Evolutionary conservation across 1,140 invertebrate species (phyloP).

Genomic region (Tigriopus japonicus): DNA sequence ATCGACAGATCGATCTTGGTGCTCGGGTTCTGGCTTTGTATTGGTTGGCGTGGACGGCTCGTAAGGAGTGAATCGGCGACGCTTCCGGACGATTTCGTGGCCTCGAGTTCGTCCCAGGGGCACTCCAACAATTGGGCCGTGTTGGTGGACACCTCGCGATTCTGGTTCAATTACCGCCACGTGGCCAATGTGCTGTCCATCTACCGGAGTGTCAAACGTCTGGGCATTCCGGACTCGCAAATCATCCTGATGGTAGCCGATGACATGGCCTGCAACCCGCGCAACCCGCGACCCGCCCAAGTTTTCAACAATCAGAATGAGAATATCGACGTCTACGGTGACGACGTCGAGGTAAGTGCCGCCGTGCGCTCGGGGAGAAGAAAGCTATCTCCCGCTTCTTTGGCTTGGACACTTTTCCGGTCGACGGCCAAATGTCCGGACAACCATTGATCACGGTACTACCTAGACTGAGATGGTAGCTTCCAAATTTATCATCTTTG

Average conservation of each 20-base stretch:
- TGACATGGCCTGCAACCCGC: slow-evolving; percentile 96
- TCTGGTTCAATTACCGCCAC: slow-evolving; percentile 99
- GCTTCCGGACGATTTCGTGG: not conserved
- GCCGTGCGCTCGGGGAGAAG: too few relatives aligned
- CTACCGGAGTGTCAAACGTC: slow-evolving; percentile 85
- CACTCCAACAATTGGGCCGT: slow-evolving; percentile 99
- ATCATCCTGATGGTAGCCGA: slow-evolving; percentile 98
- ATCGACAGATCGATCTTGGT: too few relatives aligned
- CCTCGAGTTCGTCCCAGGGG: slow-evolving; percentile 14
- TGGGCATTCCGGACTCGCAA: slow-evolving; percentile 21
- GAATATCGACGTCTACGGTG: slow-evolving; percentile 94
- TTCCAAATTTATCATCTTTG: too few relatives aligned
- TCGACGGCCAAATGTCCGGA: too few relatives aligned
- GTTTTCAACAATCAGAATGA: slow-evolving; percentile 68
- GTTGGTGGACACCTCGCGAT: slow-evolving; percentile 87
- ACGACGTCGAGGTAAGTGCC: slow-evolving; percentile 79
- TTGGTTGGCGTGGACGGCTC: too few relatives aligned
- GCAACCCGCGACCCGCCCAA: slow-evolving; percentile 91
- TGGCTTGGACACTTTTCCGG: too few relatives aligned
- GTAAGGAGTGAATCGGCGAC: too few relatives aligned
- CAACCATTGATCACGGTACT: too few relatives aligned
- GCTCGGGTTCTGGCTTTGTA: too few relatives aligned
- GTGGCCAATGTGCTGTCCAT: slow-evolving; percentile 96
- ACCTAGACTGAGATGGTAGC: too few relatives aligned
- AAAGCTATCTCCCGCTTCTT: too few relatives aligned